These are phyloP conservation scores for Caenorhabditis angaria DNA, from an alignment of 2,888 invertebrate species.

Conservation along the genomic window DNA sequence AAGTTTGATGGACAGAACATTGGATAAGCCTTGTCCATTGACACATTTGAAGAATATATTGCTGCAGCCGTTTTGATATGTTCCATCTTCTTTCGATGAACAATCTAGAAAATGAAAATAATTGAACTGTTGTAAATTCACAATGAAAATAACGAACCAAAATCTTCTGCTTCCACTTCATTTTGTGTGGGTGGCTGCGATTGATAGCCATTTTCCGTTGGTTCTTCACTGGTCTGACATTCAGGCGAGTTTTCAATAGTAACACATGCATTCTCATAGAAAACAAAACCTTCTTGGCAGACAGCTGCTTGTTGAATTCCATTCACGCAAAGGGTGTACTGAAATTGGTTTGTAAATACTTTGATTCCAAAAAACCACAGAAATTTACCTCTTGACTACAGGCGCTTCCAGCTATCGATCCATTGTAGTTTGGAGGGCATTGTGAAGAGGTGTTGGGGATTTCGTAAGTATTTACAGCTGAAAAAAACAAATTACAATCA, in stretches of 20 bases:
- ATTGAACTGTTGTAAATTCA: background rate
- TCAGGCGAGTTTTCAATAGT: conserved; percentile 25
- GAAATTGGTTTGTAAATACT: conserved; percentile 9
- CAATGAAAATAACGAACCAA: background rate
- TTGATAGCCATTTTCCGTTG: background rate
- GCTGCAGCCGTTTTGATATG: conserved; percentile 10
- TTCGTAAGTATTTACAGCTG: conserved; percentile 17
- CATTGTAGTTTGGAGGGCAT: conserved; percentile 26
- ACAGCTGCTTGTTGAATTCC: conserved; percentile 22
- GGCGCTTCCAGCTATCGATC: conserved; percentile 26
- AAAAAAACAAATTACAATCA: background rate
- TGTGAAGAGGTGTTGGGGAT: background rate
- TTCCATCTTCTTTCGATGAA: conserved; percentile 15
- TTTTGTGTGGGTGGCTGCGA: no score
- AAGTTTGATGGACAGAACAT: conserved; percentile 28
- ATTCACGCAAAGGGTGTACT: conserved; percentile 36
- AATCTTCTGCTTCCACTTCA: no score
- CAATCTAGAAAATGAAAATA: conserved; percentile 20
- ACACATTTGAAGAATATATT: conserved; percentile 26
- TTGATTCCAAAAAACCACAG: background rate
- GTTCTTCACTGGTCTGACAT: conserved; percentile 17
- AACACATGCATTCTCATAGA: conserved; percentile 21
- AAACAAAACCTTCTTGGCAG: conserved; percentile 28
- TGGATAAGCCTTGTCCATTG: conserved; percentile 14
- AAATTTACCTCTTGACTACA: conserved; percentile 27